Percentiles rank a stretch among this genome's conserved stretches.
Evolutionary conservation across 2,888 invertebrate genomes (phyloP).

Genomic region (Epinotia ramella): DNA sequence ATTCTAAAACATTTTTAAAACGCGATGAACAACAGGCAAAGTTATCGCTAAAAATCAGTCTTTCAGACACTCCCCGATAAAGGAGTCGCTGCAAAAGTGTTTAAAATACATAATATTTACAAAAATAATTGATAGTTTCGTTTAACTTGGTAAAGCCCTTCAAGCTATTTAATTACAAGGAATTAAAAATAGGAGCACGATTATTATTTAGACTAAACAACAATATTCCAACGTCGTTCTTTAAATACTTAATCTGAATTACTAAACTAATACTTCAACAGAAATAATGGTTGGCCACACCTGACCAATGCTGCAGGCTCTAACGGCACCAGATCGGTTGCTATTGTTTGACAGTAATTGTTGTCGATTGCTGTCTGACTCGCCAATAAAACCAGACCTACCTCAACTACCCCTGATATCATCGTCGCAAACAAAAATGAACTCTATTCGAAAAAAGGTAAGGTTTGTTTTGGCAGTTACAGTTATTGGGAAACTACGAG

Average conservation of each 20-base stretch:
- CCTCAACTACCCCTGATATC: conserved; percentile 40
- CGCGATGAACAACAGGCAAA: too few species aligned
- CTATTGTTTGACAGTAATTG: conserved; percentile 78
- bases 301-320: conserved; percentile 54
- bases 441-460: neutral
- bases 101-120: too few species aligned
- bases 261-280: conserved; percentile 28
- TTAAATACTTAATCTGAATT: neutral
- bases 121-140: too few species aligned
- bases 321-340: conserved; percentile 72
- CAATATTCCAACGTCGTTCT: neutral
- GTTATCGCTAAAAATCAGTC: too few species aligned
- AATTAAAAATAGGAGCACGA: too few species aligned
- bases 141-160: too few species aligned
- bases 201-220: too few species aligned
- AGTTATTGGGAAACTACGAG: neutral
- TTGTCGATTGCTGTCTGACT: conserved; percentile 46
- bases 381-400: conserved; percentile 41
- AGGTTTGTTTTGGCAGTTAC: neutral
- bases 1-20: too few species aligned
- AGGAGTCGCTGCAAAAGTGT: too few species aligned
- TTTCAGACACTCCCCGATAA: too few species aligned
- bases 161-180: too few species aligned
- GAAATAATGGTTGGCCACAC: conserved; percentile 42
- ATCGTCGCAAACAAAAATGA: neutral